phyloP scores from a whole-genome alignment of 2,888 invertebrate genomes.

The Platypus cylindrus region DNA sequence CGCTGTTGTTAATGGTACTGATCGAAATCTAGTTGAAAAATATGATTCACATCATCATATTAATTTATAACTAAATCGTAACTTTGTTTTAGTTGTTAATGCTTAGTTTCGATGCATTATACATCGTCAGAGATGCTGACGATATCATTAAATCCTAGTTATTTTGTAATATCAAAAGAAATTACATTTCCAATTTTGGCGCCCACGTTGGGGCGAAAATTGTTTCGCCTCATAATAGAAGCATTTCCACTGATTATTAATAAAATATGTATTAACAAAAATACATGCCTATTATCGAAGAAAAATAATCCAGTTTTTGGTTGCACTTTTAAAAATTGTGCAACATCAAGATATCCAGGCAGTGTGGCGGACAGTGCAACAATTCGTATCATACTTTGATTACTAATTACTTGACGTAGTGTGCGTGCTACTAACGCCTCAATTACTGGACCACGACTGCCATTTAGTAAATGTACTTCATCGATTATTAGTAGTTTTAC shows the following conservation, averaged over 20 bases:
- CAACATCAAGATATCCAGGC: slow-evolving; percentile 95
- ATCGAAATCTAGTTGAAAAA: slow-evolving; percentile 49
- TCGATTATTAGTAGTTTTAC: slow-evolving; percentile 92
- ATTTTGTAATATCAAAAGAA: no score
- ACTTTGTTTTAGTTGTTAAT: no score
- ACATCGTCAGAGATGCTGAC: no score
- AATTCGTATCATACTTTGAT: slow-evolving; percentile 91
- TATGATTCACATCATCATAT: no score
- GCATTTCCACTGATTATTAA: no score
- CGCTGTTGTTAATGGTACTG: slow-evolving; percentile 85
- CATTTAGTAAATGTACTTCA: slow-evolving; percentile 93
- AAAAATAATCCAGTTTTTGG: slow-evolving; percentile 84
- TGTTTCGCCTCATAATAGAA: no score
- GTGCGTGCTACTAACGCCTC: slow-evolving; percentile 95
- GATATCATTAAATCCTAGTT: no score
- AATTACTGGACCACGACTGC: slow-evolving; percentile 93
- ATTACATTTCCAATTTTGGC: no score
- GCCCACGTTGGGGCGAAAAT: no score
- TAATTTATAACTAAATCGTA: no score
- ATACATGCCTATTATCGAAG: slow-evolving; percentile 62
- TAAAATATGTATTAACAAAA: background rate
- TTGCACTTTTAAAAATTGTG: slow-evolving; percentile 86
- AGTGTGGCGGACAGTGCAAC: slow-evolving; percentile 94
- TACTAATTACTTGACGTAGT: slow-evolving; percentile 78
- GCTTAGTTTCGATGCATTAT: no score